Evolutionary conservation across 2,797 vertebrate genomes (phyloP).

Genomic region (Ptychobarbus kaznakovi): DNA sequence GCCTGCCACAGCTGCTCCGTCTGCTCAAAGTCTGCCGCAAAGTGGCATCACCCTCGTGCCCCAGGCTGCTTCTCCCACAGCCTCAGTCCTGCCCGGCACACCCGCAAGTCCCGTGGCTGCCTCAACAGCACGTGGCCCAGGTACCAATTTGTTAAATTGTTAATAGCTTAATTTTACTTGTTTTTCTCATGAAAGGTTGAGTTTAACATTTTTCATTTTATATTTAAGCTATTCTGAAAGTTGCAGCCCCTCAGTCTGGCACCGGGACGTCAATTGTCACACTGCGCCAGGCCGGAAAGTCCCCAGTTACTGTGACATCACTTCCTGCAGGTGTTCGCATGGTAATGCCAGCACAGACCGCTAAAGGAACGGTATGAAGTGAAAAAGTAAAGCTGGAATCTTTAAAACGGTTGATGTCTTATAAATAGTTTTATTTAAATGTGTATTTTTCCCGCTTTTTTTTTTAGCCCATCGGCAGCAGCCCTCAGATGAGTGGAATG

Average conservation of each 20-base stretch:
- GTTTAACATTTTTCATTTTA: conserved; percentile 30
- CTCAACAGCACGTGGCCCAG: conserved; percentile 44
- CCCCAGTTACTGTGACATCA: conserved; percentile 89
- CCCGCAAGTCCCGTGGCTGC: conserved; percentile 71
- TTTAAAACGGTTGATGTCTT: not conserved
- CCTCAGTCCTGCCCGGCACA: conserved; percentile 47
- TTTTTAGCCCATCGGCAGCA: conserved; percentile 87
- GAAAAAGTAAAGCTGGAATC: not conserved
- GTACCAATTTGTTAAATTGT: conserved; percentile 16
- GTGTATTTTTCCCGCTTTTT: not conserved
- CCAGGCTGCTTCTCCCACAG: conserved; percentile 67
- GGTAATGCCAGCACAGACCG: conserved; percentile 88
- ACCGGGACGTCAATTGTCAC: conserved; percentile 87
- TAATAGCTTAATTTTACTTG: not conserved
- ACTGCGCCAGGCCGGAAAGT: conserved; percentile 87
- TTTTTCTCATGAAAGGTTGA: not conserved
- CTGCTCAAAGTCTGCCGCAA: conserved; percentile 83
- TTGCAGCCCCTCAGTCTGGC: conserved; percentile 86
- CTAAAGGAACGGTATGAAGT: conserved; percentile 81
- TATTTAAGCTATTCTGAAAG: conserved; percentile 84
- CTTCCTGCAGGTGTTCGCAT: conserved; percentile 91
- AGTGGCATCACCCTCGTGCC: conserved; percentile 81
- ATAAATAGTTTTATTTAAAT: not conserved
- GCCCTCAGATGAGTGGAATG: conserved; percentile 95
- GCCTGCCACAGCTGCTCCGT: conserved; percentile 80